These are phyloP conservation scores for Pithys albifrons DNA, from an alignment of 2,113 vertebrate genomes.

Conservation along the genomic window DNA sequence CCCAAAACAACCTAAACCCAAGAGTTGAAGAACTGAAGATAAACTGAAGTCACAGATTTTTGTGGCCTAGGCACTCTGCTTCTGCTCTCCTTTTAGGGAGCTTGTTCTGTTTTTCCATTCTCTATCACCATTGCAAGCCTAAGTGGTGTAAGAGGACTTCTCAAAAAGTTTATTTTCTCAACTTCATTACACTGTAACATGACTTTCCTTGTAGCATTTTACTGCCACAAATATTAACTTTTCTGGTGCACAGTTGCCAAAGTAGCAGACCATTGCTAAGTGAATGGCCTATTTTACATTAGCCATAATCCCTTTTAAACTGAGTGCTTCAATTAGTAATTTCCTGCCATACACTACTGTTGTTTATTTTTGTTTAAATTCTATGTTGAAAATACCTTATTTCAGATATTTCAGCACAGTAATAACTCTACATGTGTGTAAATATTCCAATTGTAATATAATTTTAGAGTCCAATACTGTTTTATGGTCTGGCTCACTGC, in stretches of 20 bases:
- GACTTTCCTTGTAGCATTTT: not conserved
- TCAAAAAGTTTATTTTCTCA: not conserved
- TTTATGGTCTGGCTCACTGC: not conserved
- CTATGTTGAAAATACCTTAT: not conserved
- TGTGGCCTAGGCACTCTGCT: not conserved
- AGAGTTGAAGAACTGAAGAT: not conserved
- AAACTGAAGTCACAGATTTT: not conserved
- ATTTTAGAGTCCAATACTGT: not conserved
- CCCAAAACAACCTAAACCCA: not conserved
- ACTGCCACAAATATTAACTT: not conserved
- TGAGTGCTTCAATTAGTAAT: conserved; percentile 1
- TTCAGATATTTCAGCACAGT: not conserved
- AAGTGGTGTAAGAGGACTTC: not conserved
- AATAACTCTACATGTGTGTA: not conserved
- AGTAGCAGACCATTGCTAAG: not conserved
- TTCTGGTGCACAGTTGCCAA: not conserved
- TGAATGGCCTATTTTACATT: not conserved
- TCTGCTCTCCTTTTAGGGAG: not conserved
- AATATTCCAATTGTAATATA: not conserved
- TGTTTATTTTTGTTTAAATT: not conserved
- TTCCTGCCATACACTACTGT: not conserved
- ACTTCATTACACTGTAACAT: not conserved
- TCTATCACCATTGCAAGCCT: not conserved
- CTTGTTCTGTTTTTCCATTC: not conserved
- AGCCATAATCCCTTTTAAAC: conserved; percentile 17